Conservation (phyloP, 2,888 invertebrate species). For the Steinernema carpocapsae region DNA sequence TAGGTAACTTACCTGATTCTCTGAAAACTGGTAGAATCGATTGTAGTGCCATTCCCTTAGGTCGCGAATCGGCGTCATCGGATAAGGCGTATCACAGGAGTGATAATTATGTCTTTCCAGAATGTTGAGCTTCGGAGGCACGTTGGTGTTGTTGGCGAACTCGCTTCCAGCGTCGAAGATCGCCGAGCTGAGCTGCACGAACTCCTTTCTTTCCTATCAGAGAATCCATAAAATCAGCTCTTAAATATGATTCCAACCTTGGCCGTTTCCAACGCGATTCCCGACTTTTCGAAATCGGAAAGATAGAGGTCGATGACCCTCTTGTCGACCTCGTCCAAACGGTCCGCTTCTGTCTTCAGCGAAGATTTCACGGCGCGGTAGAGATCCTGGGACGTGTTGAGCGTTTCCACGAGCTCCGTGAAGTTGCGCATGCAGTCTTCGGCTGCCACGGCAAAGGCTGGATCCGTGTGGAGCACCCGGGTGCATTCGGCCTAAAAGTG, state of each 20-base stretch:
- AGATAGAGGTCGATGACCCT: slow-evolving; percentile 87
- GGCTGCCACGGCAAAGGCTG: slow-evolving; percentile 79
- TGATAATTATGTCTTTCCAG: slow-evolving; percentile 14
- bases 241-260: slow-evolving; percentile 71
- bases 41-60: slow-evolving; percentile 54
- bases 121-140: not conserved
- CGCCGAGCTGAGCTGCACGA: slow-evolving; percentile 84
- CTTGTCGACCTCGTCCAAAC: slow-evolving; percentile 77
- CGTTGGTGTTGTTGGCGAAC: slow-evolving; percentile 15
- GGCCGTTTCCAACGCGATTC: slow-evolving; percentile 85
- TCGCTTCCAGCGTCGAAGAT: slow-evolving; percentile 74
- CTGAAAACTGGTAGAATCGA: slow-evolving; percentile 56
- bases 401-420: slow-evolving; percentile 86
- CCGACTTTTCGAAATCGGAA: slow-evolving; percentile 96
- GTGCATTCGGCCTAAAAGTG: slow-evolving; percentile 83
- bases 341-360: slow-evolving; percentile 75
- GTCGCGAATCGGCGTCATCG: slow-evolving; percentile 48
- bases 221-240: not conserved
- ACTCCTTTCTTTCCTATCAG: slow-evolving; percentile 70
- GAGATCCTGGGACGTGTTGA: slow-evolving; percentile 87
- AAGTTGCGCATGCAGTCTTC: slow-evolving; percentile 86
- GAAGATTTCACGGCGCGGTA: slow-evolving; percentile 81
- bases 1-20: slow-evolving; percentile 45
- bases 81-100: slow-evolving; percentile 48
- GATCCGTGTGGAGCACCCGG: slow-evolving; percentile 85